These are phyloP conservation scores for Drosophila ezoana DNA, from an alignment of 2,888 invertebrate genomes.

Conservation along the genomic window DNA sequence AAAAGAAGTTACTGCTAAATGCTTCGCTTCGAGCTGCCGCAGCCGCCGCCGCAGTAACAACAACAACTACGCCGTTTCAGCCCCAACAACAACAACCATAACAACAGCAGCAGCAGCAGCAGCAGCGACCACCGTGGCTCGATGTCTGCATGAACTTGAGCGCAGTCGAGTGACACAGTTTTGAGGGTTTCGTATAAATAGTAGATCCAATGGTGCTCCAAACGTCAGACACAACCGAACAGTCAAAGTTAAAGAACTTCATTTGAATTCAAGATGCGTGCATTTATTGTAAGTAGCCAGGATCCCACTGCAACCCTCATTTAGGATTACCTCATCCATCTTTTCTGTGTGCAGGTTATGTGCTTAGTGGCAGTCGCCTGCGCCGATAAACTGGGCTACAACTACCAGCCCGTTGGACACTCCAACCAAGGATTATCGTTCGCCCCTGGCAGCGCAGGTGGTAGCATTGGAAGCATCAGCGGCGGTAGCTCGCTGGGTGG, in stretches of 20 bases:
- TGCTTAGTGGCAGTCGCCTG: constrained; percentile 79
- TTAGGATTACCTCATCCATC: constrained; percentile 47
- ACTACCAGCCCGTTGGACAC: constrained; percentile 77
- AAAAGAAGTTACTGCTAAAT: constrained; percentile 70
- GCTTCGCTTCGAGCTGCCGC: constrained; percentile 36
- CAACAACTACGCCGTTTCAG: constrained; percentile 22
- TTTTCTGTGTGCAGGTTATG: constrained; percentile 60
- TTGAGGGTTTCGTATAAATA: constrained; percentile 73
- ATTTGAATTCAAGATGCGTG: constrained; percentile 70
- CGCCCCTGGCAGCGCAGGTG: constrained; percentile 44
- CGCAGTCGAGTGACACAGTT: constrained; percentile 75
- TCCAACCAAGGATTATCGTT: constrained; percentile 72
- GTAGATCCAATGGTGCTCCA: constrained; percentile 60
- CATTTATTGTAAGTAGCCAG: constrained; percentile 74
- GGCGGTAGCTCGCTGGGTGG: constrained; percentile 21
- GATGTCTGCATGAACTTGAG: constrained; percentile 76
- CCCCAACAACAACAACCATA: constrained; percentile 15
- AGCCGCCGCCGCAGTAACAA: constrained; percentile 16
- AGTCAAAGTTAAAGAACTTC: constrained; percentile 75
- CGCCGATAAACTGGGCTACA: constrained; percentile 81
- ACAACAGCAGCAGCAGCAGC: constrained; percentile 36
- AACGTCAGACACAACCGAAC: constrained; percentile 68
- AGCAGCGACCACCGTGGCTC: constrained; percentile 51
- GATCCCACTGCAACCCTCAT: constrained; percentile 13
- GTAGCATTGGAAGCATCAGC: constrained; percentile 36